phyloP scores from a whole-genome alignment of 2,113 vertebrate species.

The Nannospalax galili region DNA sequence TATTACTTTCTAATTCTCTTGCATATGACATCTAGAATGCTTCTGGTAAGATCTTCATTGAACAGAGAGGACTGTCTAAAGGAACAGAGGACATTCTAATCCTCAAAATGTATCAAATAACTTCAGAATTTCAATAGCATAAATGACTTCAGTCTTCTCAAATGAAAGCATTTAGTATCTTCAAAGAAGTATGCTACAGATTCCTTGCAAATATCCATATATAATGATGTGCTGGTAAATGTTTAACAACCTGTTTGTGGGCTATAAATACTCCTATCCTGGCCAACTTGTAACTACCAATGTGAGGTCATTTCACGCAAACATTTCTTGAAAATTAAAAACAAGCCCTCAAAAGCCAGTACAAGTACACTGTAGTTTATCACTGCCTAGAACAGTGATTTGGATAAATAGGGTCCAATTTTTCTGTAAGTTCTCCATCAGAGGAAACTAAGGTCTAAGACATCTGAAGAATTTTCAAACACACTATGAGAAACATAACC shows the following conservation, averaged over 20 bases:
- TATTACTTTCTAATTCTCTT: background rate
- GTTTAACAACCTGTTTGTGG: background rate
- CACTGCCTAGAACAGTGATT: background rate
- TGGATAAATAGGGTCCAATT: background rate
- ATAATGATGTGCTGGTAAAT: too few species aligned
- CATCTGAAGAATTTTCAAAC: background rate
- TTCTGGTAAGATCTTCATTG: background rate
- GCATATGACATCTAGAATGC: background rate
- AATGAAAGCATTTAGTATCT: background rate
- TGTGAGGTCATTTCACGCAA: background rate
- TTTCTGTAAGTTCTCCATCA: constrained; percentile 10
- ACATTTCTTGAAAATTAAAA: background rate
- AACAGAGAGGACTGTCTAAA: background rate
- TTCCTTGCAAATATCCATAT: background rate
- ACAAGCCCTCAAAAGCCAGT: background rate
- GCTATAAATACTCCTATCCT: background rate
- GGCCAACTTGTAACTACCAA: background rate
- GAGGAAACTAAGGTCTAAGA: background rate
- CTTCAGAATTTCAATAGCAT: background rate
- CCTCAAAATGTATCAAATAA: background rate
- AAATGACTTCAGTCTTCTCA: background rate
- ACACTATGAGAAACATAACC: background rate
- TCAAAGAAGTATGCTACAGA: background rate
- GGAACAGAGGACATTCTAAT: background rate
- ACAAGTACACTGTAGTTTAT: background rate